Percentiles rank a stretch among this genome's conserved stretches.
Evolutionary conservation across 2,797 vertebrate species (phyloP).

Genomic region (Lagocephalus sceleratus): DNA sequence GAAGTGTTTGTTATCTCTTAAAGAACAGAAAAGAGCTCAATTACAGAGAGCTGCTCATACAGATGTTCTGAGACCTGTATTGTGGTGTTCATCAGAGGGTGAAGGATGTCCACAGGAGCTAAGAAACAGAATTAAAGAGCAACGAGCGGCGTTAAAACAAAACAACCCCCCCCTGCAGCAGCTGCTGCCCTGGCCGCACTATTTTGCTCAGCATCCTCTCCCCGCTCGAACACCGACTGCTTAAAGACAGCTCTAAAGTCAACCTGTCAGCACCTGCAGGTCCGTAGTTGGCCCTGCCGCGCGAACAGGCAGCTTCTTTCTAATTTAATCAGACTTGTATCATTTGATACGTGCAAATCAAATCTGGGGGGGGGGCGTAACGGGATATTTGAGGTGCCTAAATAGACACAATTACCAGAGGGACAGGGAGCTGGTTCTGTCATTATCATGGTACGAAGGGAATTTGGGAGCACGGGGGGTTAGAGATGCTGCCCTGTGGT

Average conservation of each 20-base stretch:
- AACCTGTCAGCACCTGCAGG: conserved; percentile 18
- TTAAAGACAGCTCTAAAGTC: conserved; percentile 18
- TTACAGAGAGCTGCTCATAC: conserved; percentile 41
- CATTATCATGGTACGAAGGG: conserved; percentile 31
- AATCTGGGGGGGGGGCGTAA: conserved; percentile 43
- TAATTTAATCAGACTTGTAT: conserved; percentile 22
- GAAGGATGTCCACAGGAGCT: conserved; percentile 16
- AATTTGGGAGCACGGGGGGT: conserved; percentile 35
- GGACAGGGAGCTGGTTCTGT: conserved; percentile 31
- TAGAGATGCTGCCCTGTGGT: conserved; percentile 14
- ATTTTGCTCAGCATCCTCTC: conserved; percentile 23
- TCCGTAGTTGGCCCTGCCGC: conserved; percentile 47
- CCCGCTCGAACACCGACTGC: conserved; percentile 14
- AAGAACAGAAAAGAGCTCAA: conserved; percentile 30
- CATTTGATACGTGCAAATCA: conserved; percentile 40
- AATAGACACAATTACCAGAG: conserved; percentile 40
- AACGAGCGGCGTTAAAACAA: conserved; percentile 25
- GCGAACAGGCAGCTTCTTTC: conserved; percentile 2
- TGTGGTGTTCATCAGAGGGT: conserved; percentile 6
- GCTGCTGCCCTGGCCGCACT: conserved; percentile 15
- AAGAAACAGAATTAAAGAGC: conserved; percentile 1
- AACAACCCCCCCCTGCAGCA: conserved; percentile 12
- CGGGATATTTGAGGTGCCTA: conserved; percentile 41
- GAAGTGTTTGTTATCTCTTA: conserved; percentile 36
- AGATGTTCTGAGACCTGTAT: conserved; percentile 10